These are phyloP conservation scores for Linnaemya vulpina DNA, from an alignment of 2,888 invertebrate species.

Conservation along the genomic window DNA sequence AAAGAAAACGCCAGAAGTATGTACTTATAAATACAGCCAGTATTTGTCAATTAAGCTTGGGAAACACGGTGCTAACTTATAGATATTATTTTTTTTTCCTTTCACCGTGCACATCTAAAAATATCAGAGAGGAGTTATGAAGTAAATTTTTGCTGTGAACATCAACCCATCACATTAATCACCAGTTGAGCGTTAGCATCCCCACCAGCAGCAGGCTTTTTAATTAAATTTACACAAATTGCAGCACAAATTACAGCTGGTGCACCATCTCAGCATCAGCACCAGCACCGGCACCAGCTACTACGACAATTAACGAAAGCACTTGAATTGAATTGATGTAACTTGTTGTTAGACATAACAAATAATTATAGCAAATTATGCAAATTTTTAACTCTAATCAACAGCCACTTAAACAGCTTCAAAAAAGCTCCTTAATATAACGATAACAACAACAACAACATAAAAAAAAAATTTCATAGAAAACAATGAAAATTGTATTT, in stretches of 20 bases:
- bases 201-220: conserved; percentile 6
- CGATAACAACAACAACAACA: not conserved
- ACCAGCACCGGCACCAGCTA: not conserved
- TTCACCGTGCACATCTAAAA: not conserved
- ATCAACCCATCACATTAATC: conserved; percentile 10
- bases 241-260: conserved; percentile 31
- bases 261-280: conserved; percentile 2
- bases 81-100: not conserved
- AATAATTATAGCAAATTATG: conserved; percentile 60
- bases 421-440: conserved; percentile 19
- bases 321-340: conserved; percentile 58
- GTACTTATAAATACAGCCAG: no score
- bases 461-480: not conserved
- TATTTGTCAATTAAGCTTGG: not conserved
- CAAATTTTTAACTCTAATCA: conserved; percentile 60
- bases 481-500: conserved; percentile 39
- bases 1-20: no score
- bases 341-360: conserved; percentile 54
- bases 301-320: conserved; percentile 31
- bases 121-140: conserved; percentile 6
- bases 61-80: not conserved
- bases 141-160: conserved; percentile 22
- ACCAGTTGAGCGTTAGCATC: not conserved
- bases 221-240: conserved; percentile 44
- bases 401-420: conserved; percentile 57